Evolutionary conservation across 2,113 vertebrate species (phyloP).

Genomic region (Festucalex cinctus): DNA sequence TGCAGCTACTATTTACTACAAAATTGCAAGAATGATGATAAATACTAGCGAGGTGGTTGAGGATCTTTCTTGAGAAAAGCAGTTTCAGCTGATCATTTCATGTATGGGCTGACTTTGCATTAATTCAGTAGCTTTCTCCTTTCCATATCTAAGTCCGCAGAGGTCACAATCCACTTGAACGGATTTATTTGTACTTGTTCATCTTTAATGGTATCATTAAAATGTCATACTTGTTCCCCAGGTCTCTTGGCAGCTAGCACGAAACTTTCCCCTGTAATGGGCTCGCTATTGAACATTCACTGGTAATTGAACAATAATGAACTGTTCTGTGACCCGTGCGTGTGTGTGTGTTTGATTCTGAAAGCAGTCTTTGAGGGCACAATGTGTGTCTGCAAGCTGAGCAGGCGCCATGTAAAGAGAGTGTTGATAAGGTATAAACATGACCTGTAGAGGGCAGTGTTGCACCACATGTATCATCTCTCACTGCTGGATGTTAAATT

Average conservation of each 20-base stretch:
- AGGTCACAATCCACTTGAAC: conserved; percentile 30
- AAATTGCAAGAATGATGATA: conserved; percentile 8
- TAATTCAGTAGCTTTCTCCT: conserved; percentile 5
- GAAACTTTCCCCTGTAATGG: conserved; percentile 52
- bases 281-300: conserved; percentile 56
- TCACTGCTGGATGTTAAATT: not conserved
- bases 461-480: conserved; percentile 41
- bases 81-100: conserved; percentile 35
- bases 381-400: conserved; percentile 41
- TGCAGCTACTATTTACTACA: conserved; percentile 12
- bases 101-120: conserved; percentile 28
- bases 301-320: conserved; percentile 68
- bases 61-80: conserved; percentile 12
- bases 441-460: conserved; percentile 62
- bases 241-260: conserved; percentile 45
- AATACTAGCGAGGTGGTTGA: conserved; percentile 21
- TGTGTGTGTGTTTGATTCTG: conserved; percentile 50
- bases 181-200: conserved; percentile 40
- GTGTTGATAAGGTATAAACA: conserved; percentile 5
- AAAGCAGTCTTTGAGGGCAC: conserved; percentile 55
- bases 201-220: conserved; percentile 57
- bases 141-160: conserved; percentile 5
- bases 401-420: conserved; percentile 41
- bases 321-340: conserved; percentile 61
- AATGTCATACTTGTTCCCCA: conserved; percentile 40